Evolutionary conservation across 2,797 vertebrate species (phyloP), one percentile per base, ranked within the genome.

Genomic region (Oceanodroma leucorhoa): DNA sequence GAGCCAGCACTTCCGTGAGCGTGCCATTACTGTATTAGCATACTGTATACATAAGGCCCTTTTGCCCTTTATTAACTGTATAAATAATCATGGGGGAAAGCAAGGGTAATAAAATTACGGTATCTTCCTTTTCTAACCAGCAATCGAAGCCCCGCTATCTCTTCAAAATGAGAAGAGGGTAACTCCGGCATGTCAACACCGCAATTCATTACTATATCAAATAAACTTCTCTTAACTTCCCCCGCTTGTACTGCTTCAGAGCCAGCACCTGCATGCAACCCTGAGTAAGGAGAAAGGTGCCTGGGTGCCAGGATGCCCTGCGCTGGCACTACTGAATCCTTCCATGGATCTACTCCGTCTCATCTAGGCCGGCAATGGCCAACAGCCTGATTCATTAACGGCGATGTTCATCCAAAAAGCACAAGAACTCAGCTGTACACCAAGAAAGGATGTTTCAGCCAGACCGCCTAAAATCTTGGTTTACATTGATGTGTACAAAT

Each of bases 1-100:
- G 43, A 11, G 45, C 24, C 14, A 1, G 36, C 30, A 1, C 43
- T 15, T 11, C 40, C 10, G 1, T 8, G 17, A 21, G 38, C 36
- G 16, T 17, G 46, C 10, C 10, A 14, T 5, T 2, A 0, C 0
- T 1, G 5, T 4, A 0, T 9, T 3, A 1, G 1, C 20, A 1
- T 1, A 0, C 1, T 2, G 2, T 9, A 1, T 0, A 1, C 9
- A 0, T 14, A 19, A 6, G 10, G 10, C 26, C 14, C 26, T 29
- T 41, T 23, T 27, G 9, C 11, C 14, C 22, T 12, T 3, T 6
- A 1, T 2, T 7, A 2, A 2, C 18, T 1, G 24, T 23, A 2
- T 4, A 3, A 32, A 10, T 4, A 18, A 11, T 1, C 17, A 6
- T 2, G 11, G 12, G 14, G 29, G 14, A 13, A 29, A 69, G 24